Conservation (phyloP, 2,113 vertebrate species). For the Phalacrocorax aristotelis region DNA sequence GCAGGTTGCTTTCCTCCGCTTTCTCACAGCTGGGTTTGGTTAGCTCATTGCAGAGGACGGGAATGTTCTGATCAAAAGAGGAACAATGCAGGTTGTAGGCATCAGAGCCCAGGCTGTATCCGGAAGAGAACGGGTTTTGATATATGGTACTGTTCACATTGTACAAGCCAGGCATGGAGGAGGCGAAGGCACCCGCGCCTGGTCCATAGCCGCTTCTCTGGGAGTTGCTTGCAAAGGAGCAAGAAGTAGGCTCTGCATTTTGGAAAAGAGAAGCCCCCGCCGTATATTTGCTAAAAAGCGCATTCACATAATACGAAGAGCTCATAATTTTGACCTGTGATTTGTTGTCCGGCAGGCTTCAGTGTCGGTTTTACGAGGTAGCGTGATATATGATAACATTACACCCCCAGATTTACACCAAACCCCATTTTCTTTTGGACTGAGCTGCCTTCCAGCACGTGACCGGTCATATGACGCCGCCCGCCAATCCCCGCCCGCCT, state of each 20-base stretch:
- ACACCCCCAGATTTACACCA: constrained; percentile 96
- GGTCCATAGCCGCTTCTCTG: constrained; percentile 84
- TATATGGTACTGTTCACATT: constrained; percentile 85
- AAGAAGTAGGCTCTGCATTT: constrained; percentile 86
- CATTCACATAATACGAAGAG: constrained; percentile 96
- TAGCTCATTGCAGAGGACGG: constrained; percentile 85
- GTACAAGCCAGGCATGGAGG: constrained; percentile 86
- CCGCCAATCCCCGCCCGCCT: constrained; percentile 83
- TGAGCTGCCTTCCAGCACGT: constrained; percentile 85
- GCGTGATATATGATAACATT: constrained; percentile 98
- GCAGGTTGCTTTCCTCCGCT: constrained; percentile 82
- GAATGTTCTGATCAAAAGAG: constrained; percentile 88
- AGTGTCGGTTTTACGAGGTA: constrained; percentile 98
- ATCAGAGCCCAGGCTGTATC: constrained; percentile 82
- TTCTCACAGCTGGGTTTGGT: constrained; percentile 86
- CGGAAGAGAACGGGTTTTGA: constrained; percentile 82
- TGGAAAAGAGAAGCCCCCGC: constrained; percentile 86
- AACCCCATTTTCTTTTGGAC: constrained; percentile 92
- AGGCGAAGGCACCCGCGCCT: constrained; percentile 80
- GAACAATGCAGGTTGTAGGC: constrained; percentile 84
- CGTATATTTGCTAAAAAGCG: constrained; percentile 94
- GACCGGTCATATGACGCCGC: constrained; percentile 82
- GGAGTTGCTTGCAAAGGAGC: constrained; percentile 84
- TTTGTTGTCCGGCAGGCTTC: constrained; percentile 95
- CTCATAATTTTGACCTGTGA: constrained; percentile 95